Evolutionary conservation across 2,113 vertebrate species (phyloP).

Genomic region (Anoura caudifer): DNA sequence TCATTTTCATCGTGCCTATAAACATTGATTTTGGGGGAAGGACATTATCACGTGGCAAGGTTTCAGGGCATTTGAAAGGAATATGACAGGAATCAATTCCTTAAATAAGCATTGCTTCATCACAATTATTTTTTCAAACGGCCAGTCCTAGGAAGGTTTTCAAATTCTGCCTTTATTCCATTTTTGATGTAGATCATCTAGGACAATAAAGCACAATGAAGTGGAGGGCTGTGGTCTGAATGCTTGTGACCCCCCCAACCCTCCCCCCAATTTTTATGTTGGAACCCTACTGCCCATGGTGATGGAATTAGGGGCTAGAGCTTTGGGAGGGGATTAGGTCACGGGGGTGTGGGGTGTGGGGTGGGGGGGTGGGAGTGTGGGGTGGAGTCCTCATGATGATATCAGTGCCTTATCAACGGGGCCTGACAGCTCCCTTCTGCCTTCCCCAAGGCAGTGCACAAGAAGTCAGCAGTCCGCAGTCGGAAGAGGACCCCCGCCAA

Average conservation of each 20-base stretch:
- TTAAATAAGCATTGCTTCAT: not conserved
- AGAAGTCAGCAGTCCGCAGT: not conserved
- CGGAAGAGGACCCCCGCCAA: not conserved
- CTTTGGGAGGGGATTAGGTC: not conserved
- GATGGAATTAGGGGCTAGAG: not conserved
- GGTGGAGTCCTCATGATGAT: not conserved
- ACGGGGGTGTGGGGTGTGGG: no score
- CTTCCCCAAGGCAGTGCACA: not conserved
- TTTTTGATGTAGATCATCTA: not conserved
- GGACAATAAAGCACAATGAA: not conserved
- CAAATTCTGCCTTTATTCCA: not conserved
- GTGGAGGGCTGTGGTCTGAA: not conserved
- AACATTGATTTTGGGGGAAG: not conserved
- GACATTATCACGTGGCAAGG: constrained; percentile 23
- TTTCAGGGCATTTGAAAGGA: constrained; percentile 10
- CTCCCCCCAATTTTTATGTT: not conserved
- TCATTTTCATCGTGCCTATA: constrained; percentile 12
- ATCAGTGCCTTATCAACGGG: not conserved
- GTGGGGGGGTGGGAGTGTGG: no score
- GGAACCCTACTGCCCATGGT: not conserved
- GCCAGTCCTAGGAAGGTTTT: not conserved
- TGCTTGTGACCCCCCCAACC: not conserved
- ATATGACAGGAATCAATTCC: not conserved
- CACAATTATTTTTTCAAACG: not conserved
- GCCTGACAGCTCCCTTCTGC: not conserved